Evolutionary conservation across 2,888 invertebrate species (phyloP).

Genomic region (Marasmarcha lunaedactyla): DNA sequence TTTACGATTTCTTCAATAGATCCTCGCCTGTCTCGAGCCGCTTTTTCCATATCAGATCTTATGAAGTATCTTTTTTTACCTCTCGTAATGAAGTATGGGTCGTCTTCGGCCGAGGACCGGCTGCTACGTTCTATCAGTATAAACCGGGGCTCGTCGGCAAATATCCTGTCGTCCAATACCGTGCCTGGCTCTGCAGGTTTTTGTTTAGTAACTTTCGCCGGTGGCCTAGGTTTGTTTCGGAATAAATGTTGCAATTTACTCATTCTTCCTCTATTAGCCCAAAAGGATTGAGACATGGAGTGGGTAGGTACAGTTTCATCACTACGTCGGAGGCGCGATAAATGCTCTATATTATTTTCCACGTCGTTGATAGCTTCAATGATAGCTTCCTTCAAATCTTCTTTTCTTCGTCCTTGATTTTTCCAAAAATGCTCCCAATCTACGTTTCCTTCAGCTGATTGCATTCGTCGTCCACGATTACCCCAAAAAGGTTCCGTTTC

Average conservation of each 20-base stretch:
- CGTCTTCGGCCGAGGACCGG: constrained; percentile 48
- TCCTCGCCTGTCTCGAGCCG: constrained; percentile 42
- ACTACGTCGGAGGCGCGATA: constrained; percentile 29
- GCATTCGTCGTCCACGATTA: constrained; percentile 24
- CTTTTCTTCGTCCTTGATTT: constrained; percentile 31
- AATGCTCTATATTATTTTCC: constrained; percentile 31
- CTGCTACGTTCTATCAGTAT: constrained; percentile 58
- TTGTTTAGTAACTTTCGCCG: constrained; percentile 10
- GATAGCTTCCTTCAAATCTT: constrained; percentile 32
- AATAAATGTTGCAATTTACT: constrained; percentile 34
- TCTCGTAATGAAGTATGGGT: constrained; percentile 50
- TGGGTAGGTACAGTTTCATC: constrained; percentile 7
- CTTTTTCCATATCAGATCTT: constrained; percentile 27
- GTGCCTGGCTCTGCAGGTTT: constrained; percentile 31
- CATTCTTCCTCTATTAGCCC: constrained; percentile 32
- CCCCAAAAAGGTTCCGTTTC: constrained; percentile 18
- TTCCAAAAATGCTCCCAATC: constrained; percentile 18
- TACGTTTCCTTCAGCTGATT: background rate
- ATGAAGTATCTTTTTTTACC: constrained; percentile 39
- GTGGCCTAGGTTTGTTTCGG: constrained; percentile 18
- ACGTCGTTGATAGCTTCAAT: constrained; percentile 31
- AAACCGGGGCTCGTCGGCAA: constrained; percentile 66
- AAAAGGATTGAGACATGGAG: constrained; percentile 24
- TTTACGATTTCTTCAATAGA: constrained; percentile 55
- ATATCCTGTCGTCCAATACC: constrained; percentile 47